Conservation (phyloP, 2,888 invertebrate species). For the Pandemis cinnamomeana region DNA sequence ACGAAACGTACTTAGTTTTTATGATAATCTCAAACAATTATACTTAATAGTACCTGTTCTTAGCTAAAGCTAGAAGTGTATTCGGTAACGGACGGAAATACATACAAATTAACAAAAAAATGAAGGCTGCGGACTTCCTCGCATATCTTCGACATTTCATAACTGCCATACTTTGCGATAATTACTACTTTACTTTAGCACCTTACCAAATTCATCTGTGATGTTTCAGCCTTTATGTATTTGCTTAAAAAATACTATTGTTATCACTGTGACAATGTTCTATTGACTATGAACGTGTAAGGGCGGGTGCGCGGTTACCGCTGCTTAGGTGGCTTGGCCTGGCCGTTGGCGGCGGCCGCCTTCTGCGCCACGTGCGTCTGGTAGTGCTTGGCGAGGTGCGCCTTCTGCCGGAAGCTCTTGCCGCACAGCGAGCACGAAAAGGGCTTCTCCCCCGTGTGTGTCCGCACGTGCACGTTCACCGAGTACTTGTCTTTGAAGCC, state of each 20-base stretch:
- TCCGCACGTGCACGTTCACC: conserved; percentile 98
- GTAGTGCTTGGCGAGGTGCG: conserved; percentile 96
- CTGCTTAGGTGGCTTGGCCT: conserved; percentile 83
- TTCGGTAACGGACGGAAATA: conserved; percentile 83
- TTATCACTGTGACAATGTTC: conserved; percentile 76
- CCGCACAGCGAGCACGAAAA: conserved; percentile 97
- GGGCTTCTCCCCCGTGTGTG: conserved; percentile 99
- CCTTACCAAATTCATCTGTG: conserved; percentile 82
- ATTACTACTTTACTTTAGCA: conserved; percentile 78
- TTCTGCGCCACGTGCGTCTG: conserved; percentile 96
- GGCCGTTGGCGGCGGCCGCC: conserved; percentile 87
- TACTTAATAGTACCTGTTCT: conserved; percentile 68
- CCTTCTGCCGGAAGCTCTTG: conserved; percentile 96
- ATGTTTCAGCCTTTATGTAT: conserved; percentile 81
- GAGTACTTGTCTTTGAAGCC: conserved; percentile 98
- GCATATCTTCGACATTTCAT: conserved; percentile 60
- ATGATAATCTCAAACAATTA: conserved; percentile 60
- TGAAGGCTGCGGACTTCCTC: conserved; percentile 67
- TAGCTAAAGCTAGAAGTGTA: conserved; percentile 77
- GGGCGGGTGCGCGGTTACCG: conserved; percentile 70
- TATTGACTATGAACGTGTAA: conserved; percentile 72
- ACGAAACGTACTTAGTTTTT: conserved; percentile 61
- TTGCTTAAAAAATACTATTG: conserved; percentile 64
- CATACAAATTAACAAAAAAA: conserved; percentile 80
- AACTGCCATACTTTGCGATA: conserved; percentile 72